These are phyloP conservation scores for Penaeus chinensis DNA, from an alignment of 1,140 invertebrate genomes.

Conservation along the genomic window DNA sequence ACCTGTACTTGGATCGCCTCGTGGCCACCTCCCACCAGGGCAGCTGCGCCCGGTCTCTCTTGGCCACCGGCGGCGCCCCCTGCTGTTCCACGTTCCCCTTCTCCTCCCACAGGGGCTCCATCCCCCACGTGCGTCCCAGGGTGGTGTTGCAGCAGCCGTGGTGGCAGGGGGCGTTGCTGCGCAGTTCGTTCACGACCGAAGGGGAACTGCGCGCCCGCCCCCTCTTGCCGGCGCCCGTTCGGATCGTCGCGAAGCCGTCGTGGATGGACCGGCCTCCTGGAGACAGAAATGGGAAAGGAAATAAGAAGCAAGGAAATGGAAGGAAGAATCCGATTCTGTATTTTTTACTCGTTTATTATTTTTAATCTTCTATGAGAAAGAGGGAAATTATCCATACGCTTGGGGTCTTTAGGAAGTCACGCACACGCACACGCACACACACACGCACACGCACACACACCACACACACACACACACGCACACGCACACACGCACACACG, in stretches of 20 bases:
- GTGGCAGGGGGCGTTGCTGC: conserved; percentile 20
- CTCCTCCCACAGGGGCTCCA: conserved; percentile 61
- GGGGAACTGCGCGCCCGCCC: conserved; percentile 47
- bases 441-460: too few species aligned
- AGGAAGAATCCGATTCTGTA: background rate
- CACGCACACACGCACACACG: too few species aligned
- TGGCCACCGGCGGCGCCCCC: conserved; percentile 2
- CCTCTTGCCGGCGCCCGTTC: conserved; percentile 35
- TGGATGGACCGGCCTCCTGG: conserved; percentile 43
- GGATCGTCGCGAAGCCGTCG: conserved; percentile 59
- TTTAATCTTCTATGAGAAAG: too few species aligned
- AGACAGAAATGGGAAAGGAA: background rate
- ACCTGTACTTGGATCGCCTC: conserved; percentile 51
- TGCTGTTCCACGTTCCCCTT: conserved; percentile 14
- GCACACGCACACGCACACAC: too few species aligned
- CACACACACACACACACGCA: too few species aligned
- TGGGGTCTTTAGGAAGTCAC: too few species aligned
- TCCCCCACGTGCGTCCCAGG: conserved; percentile 30
- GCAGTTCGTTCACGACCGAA: conserved; percentile 13
- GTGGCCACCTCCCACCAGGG: conserved; percentile 62
- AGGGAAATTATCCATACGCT: too few species aligned
- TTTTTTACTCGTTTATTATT: too few species aligned
- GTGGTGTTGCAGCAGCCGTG: conserved; percentile 36
- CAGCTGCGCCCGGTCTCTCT: conserved; percentile 46
- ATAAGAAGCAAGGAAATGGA: background rate